Base-by-base conservation (phyloP, 2,797 vertebrate species). In the Crax fasciolata region DNA sequence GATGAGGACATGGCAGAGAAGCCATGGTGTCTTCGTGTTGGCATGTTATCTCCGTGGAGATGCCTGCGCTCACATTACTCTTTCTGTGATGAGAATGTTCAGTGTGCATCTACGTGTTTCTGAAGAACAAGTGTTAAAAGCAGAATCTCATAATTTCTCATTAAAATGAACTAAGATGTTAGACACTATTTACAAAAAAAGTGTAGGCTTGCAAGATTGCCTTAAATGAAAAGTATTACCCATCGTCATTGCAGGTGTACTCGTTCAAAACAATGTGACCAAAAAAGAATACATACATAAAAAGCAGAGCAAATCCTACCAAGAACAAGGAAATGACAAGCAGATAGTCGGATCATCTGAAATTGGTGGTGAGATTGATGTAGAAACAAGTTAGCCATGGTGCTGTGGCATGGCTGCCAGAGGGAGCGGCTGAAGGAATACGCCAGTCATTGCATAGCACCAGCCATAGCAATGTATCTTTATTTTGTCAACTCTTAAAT, bases 401-500 rank as follows among this genome's bases (percentile, higher is more conserved):
- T 71, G 27, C 10, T 54, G 3, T 35, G 44, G 35, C 3, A 16
- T 23, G 39, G 55, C 51, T 92, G 58, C 28, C 9, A 6, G 13
- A 27, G 48, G 41, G 55, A 43, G 30, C 68, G 65, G 65, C 79
- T 77, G 8, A 55, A 93, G 67, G 43, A 52, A 52, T 25, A 39
- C 24, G 17, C 14, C 6, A 38, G 35, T 62, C 52, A 43, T 15
- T 58, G 52, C 73, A 9, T 25, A 58, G 84, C n/a, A 63, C 49
- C 41, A 49, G 32, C 0, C 1, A 25, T n/a, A 27, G n/a, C 24
- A 49, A 57, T 65, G 27, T 1, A 55, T 85, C 61, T 73, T 16
- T 68, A 75, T 77, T 82, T 77, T 55, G 87, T 74, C 82, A 91
- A 35, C 79, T 83, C 41, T 38, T 82, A 84, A 84, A 87, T 86